Base-by-base conservation (phyloP, 2,888 invertebrate genomes). In the Vesta saturnalis region DNA sequence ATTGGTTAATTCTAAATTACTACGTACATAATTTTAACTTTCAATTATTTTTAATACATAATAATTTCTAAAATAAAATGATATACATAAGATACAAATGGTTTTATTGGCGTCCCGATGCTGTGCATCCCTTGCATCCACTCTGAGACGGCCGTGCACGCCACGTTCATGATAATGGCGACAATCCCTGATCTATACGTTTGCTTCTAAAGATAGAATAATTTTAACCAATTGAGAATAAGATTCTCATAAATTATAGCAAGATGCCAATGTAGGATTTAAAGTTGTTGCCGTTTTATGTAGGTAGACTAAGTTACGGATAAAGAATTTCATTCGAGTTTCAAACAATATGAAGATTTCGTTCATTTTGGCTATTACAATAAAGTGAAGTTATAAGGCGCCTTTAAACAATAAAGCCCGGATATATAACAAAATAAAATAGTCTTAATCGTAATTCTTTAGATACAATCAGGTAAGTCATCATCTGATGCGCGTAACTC, bases 401-500 rank as follows among this genome's bases (percentile, higher is more conserved):
- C 60, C 46, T 68, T 55, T 54, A 60, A 60, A 60, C 59, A 23
- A 58, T 46, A 61, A 67, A 59, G 59, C 39, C 46, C 47, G 54
- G 55, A 55, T 55, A 64, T 55, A 64, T 60, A 68, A 68, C 68
- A 30, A 68, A 68, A 68, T 62, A 61, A 57, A 67, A 58, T 68
- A 60, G 64, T 60, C 64, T 59, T 64, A 62, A 60, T 52, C 68
- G 63, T 68, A 68, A 68, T 64, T 68, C 55, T 68, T 21, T 39
- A 59, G 68, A 64, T 68, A 64, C 59, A 63, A 68, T 68, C 60
- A 56, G 59, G 64, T 64, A 68, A 68, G 64, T 60, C 63, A 68
- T 68, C 63, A 68, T 64, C 56, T 59, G 68, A 68, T 68, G 68
- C 56, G 64, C 68, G 68, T 64, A 68, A 68, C 68, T 68, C 68